Base-by-base conservation (phyloP, 2,888 invertebrate species). In the Formica aserva region DNA sequence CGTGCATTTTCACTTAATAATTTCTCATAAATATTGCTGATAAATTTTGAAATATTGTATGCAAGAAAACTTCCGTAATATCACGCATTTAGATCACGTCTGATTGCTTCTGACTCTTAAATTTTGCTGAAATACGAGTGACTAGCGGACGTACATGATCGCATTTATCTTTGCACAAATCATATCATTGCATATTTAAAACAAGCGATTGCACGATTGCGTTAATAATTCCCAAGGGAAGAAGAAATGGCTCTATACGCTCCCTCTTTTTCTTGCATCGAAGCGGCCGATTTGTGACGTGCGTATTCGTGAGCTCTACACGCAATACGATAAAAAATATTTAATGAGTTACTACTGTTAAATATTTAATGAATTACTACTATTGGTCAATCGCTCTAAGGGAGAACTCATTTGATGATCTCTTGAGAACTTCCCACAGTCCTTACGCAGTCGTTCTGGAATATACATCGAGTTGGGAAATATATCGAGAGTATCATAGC, bases 341-440 rank as follows among this genome's bases (percentile, higher is more conserved):
- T 78, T 69, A 71, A 78, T 78, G 71, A 69, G 18, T n/a, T 29
- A 32, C 15, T 60, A 11, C 9, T 22, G 60, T 78, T 78, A 48
- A 48, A 78, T 78, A 78, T 78, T 78, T 69, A 71, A 78, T 78
- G 60, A 78, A 32, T n/a, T 29, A 22, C 5, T 78, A 15, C 5
- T n/a, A 69, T 78, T 78, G 71, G 71, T 45, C 32, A 60, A 69
- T 57, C 32, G 11, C 15, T 15, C 13, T 22, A 71, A 48, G 26
- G 15, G 22, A 38, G 38, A 57, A 18, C 2, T 38, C 32, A 78
- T 45, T 78, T 71, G 13, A 78, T 60, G 26, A 71, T 15, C 6
- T 60, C 22, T 3, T 15, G 13, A 29, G 9, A n/a, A 13, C 15
- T 18, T 26, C 13, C 41, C 48, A 18, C 48, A 78, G 78, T 69